A percentile compares a stretch with the other conserved stretches of the same genome.
Evolutionary conservation across 2,797 vertebrate genomes (phyloP).

Genomic region (Eulemur albifrons): DNA sequence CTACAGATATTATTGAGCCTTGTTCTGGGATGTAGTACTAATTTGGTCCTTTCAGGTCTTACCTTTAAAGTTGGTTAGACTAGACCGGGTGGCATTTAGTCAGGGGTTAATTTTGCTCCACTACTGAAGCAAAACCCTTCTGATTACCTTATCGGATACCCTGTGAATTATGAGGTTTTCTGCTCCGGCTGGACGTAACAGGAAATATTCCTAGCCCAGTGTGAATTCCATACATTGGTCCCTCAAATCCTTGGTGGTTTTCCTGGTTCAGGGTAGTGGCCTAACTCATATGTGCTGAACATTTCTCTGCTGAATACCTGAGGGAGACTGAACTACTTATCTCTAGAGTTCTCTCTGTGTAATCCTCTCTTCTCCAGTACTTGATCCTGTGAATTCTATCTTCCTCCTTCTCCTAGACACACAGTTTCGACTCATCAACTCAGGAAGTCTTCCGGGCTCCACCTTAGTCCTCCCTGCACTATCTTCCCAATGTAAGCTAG

Average conservation of each 20-base stretch:
- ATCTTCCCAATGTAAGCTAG: slow-evolving; percentile 10
- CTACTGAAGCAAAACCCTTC: slow-evolving; percentile 10
- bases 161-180: slow-evolving; percentile 12
- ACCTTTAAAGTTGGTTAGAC: neutral
- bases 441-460: neutral
- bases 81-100: neutral
- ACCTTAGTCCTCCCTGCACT: neutral
- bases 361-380: neutral
- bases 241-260: neutral
- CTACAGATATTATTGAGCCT: neutral
- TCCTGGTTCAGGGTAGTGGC: neutral
- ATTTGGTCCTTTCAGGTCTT: neutral
- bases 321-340: neutral
- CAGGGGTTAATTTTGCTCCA: neutral
- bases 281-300: neutral
- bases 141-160: neutral
- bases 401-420: neutral
- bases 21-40: neutral
- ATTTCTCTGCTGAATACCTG: slow-evolving; percentile 12
- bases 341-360: neutral
- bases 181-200: neutral
- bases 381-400: neutral
- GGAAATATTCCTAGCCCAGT: neutral
- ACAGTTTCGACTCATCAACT: neutral
- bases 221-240: neutral